Evolutionary conservation across 37 sponge, comb jelly and placozoan genomes (phyloP).

Genomic region (Oopsacas minuta): DNA sequence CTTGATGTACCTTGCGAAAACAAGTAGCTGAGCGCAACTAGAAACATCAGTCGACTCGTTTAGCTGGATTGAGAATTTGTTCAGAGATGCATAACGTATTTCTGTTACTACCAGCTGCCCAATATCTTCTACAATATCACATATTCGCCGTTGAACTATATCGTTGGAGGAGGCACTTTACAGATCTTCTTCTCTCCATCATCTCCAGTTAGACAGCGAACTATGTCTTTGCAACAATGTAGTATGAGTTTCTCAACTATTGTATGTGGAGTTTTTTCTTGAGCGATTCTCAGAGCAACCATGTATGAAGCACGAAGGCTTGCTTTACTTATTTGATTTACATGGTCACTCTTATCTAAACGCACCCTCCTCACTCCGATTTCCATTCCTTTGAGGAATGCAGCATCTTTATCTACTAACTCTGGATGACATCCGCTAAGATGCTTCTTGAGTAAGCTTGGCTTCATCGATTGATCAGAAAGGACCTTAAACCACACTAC

Average conservation of each 20-base stretch:
- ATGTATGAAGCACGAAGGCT: conserved; percentile 15
- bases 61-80: conserved; percentile 13
- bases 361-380: conserved; percentile 6
- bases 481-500: conserved; percentile 14
- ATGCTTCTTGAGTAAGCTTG: conserved; percentile 19
- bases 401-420: conserved; percentile 13
- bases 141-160: conserved; percentile 14
- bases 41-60: conserved; percentile 15
- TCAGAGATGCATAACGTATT: conserved; percentile 15
- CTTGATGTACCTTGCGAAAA: conserved; percentile 14
- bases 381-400: conserved; percentile 17
- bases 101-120: conserved; percentile 15
- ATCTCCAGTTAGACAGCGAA: conserved; percentile 19
- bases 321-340: conserved; percentile 16
- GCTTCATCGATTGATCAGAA: conserved; percentile 19
- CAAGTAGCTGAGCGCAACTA: conserved; percentile 15
- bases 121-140: conserved; percentile 18
- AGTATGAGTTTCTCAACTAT: conserved; percentile 12
- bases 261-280: conserved; percentile 15
- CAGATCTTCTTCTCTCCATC: conserved; percentile 18
- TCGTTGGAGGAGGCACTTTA: conserved; percentile 18
- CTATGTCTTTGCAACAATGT: conserved; percentile 12
- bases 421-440: conserved; percentile 20
- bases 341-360: conserved; percentile 15
- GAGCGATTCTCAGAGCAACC: conserved; percentile 20